These are phyloP conservation scores for Ranitomeya imitator DNA, from an alignment of 2,113 vertebrate species.

Conservation along the genomic window DNA sequence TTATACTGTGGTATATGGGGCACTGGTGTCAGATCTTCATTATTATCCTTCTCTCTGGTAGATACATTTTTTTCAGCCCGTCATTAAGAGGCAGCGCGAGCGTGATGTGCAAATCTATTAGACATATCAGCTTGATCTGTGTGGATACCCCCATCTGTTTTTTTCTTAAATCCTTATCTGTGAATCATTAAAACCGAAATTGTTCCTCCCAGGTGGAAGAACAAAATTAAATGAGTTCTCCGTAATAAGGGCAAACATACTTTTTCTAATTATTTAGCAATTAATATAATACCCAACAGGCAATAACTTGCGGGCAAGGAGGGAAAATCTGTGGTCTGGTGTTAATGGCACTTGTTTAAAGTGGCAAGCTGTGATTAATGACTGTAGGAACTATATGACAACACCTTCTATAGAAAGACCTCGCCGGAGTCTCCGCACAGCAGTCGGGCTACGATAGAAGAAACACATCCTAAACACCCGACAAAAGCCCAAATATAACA, in stretches of 20 bases:
- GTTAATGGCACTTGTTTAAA: conserved; percentile 53
- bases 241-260: conserved; percentile 59
- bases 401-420: conserved; percentile 33
- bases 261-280: conserved; percentile 60
- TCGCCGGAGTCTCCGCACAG: background rate
- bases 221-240: conserved; percentile 59
- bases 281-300: conserved; percentile 59
- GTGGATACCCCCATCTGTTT: conserved; percentile 56
- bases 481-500: no score
- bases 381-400: conserved; percentile 31
- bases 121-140: conserved; percentile 39
- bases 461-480: background rate
- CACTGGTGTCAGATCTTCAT: background rate
- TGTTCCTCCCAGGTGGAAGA: conserved; percentile 59
- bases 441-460: background rate
- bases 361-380: conserved; percentile 36
- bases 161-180: conserved; percentile 55
- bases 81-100: conserved; percentile 32
- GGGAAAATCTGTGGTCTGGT: conserved; percentile 43
- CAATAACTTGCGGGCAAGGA: conserved; percentile 56
- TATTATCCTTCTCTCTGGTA: background rate
- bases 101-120: background rate
- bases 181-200: conserved; percentile 59
- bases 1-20: background rate
- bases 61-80: conserved; percentile 15